Percentiles rank a stretch among this genome's conserved stretches.
These are phyloP conservation scores for Bombus waltoni DNA, from an alignment of 1,140 invertebrate genomes.

Conservation along the genomic window DNA sequence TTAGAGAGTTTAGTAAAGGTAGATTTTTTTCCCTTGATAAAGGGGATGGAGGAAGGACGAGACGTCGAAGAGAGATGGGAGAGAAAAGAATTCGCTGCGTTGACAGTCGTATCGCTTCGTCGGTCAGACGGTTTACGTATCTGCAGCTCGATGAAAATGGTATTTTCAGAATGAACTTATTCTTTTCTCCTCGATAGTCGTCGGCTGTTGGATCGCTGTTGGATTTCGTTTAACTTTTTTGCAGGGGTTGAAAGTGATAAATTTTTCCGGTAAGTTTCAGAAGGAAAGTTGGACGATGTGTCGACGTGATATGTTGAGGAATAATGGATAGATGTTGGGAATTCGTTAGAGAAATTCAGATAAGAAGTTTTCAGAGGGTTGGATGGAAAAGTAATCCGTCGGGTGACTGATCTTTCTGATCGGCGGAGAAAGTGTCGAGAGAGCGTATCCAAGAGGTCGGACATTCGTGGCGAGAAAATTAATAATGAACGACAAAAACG, in stretches of 20 bases:
- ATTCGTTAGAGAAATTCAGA: neutral
- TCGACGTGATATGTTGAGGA: constrained; percentile 4
- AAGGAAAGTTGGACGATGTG: neutral
- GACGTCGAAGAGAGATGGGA: no score
- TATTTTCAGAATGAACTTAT: neutral
- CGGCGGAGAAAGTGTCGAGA: constrained; percentile 4
- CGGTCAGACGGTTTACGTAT: no score
- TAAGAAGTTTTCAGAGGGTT: neutral
- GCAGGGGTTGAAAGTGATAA: neutral
- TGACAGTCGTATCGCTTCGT: no score
- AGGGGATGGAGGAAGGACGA: neutral
- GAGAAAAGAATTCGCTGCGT: no score
- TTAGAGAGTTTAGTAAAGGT: neutral
- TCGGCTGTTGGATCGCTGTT: neutral
- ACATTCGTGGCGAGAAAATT: constrained; percentile 65
- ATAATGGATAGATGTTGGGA: constrained; percentile 4
- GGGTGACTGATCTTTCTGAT: constrained; percentile 38
- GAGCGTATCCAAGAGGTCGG: constrained; percentile 28
- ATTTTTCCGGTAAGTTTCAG: neutral
- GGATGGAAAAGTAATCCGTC: constrained; percentile 10
- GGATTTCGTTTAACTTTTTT: neutral
- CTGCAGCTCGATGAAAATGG: no score
- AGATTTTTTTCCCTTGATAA: neutral
- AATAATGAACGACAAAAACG: constrained; percentile 72
- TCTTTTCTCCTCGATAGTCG: neutral